Evolutionary conservation across 2,888 invertebrate species (phyloP).

Genomic region (Pandemis corylana): DNA sequence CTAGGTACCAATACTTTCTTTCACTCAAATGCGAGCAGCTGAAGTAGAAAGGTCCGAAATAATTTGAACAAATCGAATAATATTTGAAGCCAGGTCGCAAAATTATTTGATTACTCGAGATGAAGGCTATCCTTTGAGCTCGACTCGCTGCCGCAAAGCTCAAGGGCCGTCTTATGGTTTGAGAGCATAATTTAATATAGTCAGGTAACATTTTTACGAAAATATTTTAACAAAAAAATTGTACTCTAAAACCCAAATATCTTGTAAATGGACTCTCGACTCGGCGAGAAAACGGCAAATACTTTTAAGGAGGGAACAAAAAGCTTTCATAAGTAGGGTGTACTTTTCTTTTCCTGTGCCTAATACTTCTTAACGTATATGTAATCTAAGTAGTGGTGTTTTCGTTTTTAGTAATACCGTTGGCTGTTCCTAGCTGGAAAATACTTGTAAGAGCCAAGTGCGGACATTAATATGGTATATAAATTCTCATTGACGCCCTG

Average conservation of each 20-base stretch:
- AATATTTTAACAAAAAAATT: slow-evolving; percentile 43
- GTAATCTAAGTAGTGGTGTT: neutral
- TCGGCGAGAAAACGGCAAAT: slow-evolving; percentile 24
- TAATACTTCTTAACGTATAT: slow-evolving; percentile 19
- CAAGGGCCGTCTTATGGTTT: slow-evolving; percentile 54
- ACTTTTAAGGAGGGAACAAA: slow-evolving; percentile 23
- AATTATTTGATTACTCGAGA: slow-evolving; percentile 58
- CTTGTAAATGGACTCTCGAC: slow-evolving; percentile 31
- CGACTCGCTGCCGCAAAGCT: slow-evolving; percentile 46
- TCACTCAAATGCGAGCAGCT: slow-evolving; percentile 1
- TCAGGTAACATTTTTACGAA: slow-evolving; percentile 45
- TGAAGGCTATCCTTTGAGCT: slow-evolving; percentile 58
- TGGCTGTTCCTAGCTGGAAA: neutral
- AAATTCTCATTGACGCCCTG: slow-evolving; percentile 17
- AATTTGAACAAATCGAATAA: slow-evolving; percentile 38
- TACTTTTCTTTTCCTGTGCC: slow-evolving; percentile 27
- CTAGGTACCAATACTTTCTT: neutral
- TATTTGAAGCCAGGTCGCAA: slow-evolving; percentile 43
- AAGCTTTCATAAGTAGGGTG: slow-evolving; percentile 35
- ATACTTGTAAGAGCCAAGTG: slow-evolving; percentile 3
- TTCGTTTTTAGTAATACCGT: slow-evolving; percentile 9
- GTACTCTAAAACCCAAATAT: slow-evolving; percentile 31
- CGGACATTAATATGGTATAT: neutral
- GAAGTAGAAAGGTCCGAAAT: slow-evolving; percentile 21
- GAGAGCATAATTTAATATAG: slow-evolving; percentile 55